Evolutionary conservation across 2,797 vertebrate genomes (phyloP), one percentile per base, ranked within the genome.

Genomic region (Chelon auratus): DNA sequence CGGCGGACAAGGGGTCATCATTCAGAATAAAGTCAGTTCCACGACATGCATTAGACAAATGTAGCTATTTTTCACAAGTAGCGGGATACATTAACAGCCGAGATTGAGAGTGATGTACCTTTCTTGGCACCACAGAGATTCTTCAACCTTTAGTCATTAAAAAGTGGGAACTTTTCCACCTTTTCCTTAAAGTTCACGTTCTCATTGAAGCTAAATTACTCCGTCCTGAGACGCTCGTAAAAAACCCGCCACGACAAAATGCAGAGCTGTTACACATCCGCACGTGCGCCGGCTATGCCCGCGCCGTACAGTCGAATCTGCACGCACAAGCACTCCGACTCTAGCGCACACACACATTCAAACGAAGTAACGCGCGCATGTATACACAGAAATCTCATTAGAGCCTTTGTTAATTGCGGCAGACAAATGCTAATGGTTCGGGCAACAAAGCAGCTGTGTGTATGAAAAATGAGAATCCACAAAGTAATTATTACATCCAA

Each of bases 361-460:
- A 58, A 76, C 36, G 45, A 26, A 88, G 71, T 83, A 78, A 81
- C 77, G 66, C 82, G 94, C 68, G 89, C 73, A 81, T 87, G 92
- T 90, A 71, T 72, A 75, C 50, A 12, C 75, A 93, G 94, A 95
- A 96, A 96, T 96, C 95, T 96, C 95, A 96, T 96, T 97, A 97
- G 95, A 96, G 94, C 92, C 95, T 96, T 96, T 95, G 95, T 95
- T 97, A 95, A 96, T 93, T 93, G 95, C 91, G 70, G 89, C 94
- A 96, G 95, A 95, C 94, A 95, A 95, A 95, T 95, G 93, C 94
- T 96, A 97, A 96, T 96, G 93, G 93, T 92, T 95, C 92, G 91
- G 93, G 89, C 92, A 95, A 96, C 94, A 96, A 96, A 97, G 94
- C 92, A 92, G 91, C 84, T 90, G 92, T 87, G 88, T 88, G 85